These are phyloP conservation scores for Herpetotheres cachinnans DNA, from an alignment of 2,113 vertebrate species.

Conservation along the genomic window DNA sequence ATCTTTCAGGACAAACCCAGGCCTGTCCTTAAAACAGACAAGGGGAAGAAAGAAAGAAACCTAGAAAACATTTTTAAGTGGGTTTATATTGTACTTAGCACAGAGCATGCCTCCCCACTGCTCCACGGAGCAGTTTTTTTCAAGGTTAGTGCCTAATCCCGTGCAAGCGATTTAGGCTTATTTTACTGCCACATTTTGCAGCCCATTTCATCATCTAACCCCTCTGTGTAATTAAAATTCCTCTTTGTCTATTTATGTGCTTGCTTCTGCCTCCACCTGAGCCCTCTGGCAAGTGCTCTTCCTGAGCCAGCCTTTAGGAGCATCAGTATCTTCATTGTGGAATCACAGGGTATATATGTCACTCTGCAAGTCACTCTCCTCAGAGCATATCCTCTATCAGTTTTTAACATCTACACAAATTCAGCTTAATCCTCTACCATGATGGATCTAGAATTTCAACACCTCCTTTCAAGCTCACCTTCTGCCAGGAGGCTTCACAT, in stretches of 20 bases:
- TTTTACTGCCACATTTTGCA: neutral
- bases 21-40: neutral
- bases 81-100: neutral
- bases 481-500: neutral
- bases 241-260: neutral
- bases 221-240: neutral
- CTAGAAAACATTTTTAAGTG: neutral
- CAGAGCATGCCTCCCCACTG: neutral
- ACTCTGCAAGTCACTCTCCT: neutral
- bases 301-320: neutral
- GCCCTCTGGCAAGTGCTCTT: neutral
- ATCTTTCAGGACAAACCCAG: neutral
- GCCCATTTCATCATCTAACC: neutral
- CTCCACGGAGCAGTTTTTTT: neutral
- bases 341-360: neutral
- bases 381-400: neutral
- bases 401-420: neutral
- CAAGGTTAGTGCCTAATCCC: neutral
- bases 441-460: neutral
- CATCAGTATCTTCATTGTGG: neutral
- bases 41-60: neutral
- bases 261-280: neutral
- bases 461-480: neutral
- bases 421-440: neutral
- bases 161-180: neutral